Conservation (phyloP, 1,140 invertebrate genomes). For the Drosophila ohnishii region DNA sequence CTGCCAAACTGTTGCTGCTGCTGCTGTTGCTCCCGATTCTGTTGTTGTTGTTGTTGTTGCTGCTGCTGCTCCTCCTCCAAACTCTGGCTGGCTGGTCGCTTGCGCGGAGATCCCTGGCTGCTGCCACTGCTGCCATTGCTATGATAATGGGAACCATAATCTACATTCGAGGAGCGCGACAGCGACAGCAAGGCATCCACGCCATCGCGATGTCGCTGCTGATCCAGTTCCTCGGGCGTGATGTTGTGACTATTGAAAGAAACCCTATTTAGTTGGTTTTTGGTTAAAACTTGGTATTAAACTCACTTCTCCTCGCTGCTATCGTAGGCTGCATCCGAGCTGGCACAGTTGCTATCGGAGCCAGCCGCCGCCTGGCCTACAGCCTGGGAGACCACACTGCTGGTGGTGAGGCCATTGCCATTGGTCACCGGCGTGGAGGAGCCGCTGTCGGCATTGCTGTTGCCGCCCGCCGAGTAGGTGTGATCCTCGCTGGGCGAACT, state of each 20-base stretch:
- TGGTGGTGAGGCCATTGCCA: constrained; percentile 46
- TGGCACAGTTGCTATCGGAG: constrained; percentile 78
- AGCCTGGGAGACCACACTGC: constrained; percentile 26
- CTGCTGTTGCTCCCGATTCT: constrained; percentile 26
- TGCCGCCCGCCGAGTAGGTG: constrained; percentile 87
- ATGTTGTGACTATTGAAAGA: constrained; percentile 64
- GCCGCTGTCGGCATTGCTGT: constrained; percentile 73
- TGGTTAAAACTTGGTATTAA: no score
- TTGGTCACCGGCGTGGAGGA: constrained; percentile 76
- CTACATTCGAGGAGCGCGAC: constrained; percentile 69
- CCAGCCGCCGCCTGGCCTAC: constrained; percentile 16
- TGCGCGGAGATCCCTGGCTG: constrained; percentile 74
- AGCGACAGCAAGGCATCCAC: constrained; percentile 88
- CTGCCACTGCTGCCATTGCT: constrained; percentile 72
- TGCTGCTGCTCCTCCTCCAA: constrained; percentile 68
- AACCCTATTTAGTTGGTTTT: no score
- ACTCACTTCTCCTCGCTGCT: constrained; percentile 84
- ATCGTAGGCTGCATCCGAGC: constrained; percentile 84
- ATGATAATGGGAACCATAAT: constrained; percentile 68
- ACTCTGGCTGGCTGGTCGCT: constrained; percentile 74
- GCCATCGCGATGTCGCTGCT: constrained; percentile 90
- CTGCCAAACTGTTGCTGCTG: constrained; percentile 29
- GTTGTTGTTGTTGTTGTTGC: constrained; percentile 44
- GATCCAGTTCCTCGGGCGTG: constrained; percentile 86
- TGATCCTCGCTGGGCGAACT: constrained; percentile 91